A percentile compares a stretch with the other conserved stretches of the same genome.
These are phyloP conservation scores for Butorides virescens DNA, from an alignment of 2,113 vertebrate genomes.

Conservation along the genomic window DNA sequence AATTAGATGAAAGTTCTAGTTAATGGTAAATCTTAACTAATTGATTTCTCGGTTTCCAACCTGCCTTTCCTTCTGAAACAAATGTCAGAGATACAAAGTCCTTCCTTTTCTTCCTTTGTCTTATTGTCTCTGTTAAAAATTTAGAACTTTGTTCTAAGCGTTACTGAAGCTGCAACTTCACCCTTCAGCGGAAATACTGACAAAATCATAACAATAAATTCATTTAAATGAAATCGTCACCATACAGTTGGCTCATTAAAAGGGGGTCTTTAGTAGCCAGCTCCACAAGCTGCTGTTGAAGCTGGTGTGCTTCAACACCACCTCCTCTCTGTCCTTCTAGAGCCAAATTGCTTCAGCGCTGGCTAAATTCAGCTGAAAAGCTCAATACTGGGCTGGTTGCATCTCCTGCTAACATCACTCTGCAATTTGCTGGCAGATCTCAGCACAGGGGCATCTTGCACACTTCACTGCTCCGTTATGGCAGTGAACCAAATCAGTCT, in stretches of 20 bases:
- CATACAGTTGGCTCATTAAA: neutral
- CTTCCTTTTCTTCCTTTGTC: neutral
- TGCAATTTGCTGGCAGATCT: neutral
- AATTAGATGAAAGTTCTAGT: conserved; percentile 14
- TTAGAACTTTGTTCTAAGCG: neutral
- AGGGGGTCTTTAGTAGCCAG: neutral
- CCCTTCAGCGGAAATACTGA: neutral
- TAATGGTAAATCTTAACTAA: conserved; percentile 1
- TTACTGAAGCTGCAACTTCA: neutral
- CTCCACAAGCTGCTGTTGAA: neutral
- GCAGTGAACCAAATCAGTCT: neutral
- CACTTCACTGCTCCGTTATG: neutral
- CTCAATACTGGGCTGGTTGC: neutral
- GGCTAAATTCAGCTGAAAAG: neutral
- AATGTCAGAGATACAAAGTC: neutral
- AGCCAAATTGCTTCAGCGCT: neutral
- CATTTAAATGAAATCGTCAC: neutral
- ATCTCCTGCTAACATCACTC: neutral
- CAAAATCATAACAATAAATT: neutral
- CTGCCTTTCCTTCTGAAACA: neutral
- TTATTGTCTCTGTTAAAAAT: neutral
- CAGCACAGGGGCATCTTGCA: neutral
- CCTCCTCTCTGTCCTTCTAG: neutral
- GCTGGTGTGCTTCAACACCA: neutral
- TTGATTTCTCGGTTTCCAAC: conserved; percentile 5